A percentile compares a stretch with the other conserved stretches of the same genome.
These are phyloP conservation scores for Ennomos quercinarius DNA, from an alignment of 2,888 invertebrate genomes.

Conservation along the genomic window DNA sequence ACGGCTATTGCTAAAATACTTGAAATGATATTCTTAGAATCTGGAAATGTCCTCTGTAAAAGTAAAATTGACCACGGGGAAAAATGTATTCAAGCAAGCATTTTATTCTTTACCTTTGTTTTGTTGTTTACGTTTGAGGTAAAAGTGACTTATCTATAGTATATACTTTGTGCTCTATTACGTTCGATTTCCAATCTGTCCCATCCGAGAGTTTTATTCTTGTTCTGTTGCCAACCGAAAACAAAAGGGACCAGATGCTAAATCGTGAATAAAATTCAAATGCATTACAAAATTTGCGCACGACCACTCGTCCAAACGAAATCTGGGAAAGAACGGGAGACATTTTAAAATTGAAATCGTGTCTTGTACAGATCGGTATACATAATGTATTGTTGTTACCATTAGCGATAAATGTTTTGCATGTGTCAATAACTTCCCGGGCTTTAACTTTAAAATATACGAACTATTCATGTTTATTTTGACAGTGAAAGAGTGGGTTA, in stretches of 20 bases:
- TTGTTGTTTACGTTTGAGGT: no score
- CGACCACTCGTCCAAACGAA: constrained; percentile 46
- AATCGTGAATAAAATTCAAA: constrained; percentile 39
- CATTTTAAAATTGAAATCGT: constrained; percentile 63
- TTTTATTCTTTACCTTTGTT: no score
- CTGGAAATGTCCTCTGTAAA: not conserved
- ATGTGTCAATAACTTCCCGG: constrained; percentile 57
- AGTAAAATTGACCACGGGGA: no score
- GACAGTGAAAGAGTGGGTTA: constrained; percentile 7
- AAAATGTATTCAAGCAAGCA: no score
- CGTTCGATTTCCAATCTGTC: no score
- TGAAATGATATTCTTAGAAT: constrained; percentile 13
- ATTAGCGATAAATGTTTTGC: constrained; percentile 51
- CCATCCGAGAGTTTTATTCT: constrained; percentile 2
- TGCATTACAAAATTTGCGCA: constrained; percentile 53
- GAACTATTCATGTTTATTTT: not conserved
- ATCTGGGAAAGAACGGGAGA: constrained; percentile 58
- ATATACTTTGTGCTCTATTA: no score
- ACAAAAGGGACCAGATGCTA: constrained; percentile 36
- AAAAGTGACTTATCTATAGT: no score
- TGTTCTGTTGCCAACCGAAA: constrained; percentile 30
- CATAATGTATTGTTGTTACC: constrained; percentile 57
- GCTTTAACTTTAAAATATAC: constrained; percentile 27
- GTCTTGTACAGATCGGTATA: constrained; percentile 48
- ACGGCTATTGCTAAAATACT: constrained; percentile 5